Evolutionary conservation across 1,140 invertebrate genomes (phyloP).

Genomic region (Ips nitidus): DNA sequence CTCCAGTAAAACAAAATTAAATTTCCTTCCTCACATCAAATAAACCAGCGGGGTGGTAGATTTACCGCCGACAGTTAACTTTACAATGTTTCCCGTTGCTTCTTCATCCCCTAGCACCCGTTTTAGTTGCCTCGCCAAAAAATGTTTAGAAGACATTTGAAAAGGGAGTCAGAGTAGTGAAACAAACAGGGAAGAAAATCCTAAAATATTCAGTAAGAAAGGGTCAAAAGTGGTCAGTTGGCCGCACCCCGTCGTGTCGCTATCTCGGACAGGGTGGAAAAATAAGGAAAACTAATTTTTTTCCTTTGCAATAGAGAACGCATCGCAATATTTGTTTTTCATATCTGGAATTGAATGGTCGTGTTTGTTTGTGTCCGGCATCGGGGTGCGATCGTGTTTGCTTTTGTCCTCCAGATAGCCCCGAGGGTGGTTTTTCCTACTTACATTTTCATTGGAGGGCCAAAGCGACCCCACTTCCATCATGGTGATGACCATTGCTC

Average conservation of each 20-base stretch:
- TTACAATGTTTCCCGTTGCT: conserved; percentile 43
- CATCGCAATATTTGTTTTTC: conserved; percentile 24
- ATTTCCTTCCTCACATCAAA: conserved; percentile 42
- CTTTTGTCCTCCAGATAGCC: conserved; percentile 4
- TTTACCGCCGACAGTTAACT: conserved; percentile 45
- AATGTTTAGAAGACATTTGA: background rate
- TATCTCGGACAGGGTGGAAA: conserved; percentile 19
- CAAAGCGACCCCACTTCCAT: conserved; percentile 2
- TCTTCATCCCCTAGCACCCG: conserved; percentile 16
- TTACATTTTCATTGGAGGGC: conserved; percentile 12
- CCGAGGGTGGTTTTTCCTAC: background rate
- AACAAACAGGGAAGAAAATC: background rate
- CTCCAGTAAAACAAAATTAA: conserved; percentile 7
- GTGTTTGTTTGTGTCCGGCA: conserved; percentile 22
- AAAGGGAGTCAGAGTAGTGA: background rate
- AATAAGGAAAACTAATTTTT: conserved; percentile 25
- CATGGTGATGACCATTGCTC: background rate
- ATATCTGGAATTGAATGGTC: conserved; percentile 18
- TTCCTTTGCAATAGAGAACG: background rate
- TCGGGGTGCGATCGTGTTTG: conserved; percentile 13
- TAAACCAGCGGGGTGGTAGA: conserved; percentile 45
- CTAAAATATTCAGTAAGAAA: conserved; percentile 5
- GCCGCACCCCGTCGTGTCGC: conserved; percentile 24
- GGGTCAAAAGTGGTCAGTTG: conserved; percentile 30
- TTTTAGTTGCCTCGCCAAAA: conserved; percentile 11